Evolutionary conservation across 2,797 vertebrate species (phyloP), one percentile per base, ranked within the genome.

Genomic region (Margarornis squamiger): DNA sequence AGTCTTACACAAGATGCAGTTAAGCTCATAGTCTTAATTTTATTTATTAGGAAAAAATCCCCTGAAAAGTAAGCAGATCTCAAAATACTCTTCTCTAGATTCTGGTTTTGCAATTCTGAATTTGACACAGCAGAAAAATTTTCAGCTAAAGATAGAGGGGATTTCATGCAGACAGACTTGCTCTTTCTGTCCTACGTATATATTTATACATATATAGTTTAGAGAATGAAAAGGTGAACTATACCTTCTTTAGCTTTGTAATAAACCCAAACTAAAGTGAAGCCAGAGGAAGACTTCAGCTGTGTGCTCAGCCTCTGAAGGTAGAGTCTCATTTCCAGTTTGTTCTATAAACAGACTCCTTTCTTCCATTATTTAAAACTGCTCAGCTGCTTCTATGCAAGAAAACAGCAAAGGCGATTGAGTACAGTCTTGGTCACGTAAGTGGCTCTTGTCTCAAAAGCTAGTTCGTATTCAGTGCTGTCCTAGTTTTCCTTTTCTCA

Each of bases 331-430:
- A 78, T 97, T 97, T 96, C 94, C 62, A 96, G 36, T 61, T 41
- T 96, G 84, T 66, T 61, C 92, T 92, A 90, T 92, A 97, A 95
- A 90, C 55, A 87, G 76, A 73, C 32, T 88, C 57, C 90, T 96
- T 96, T 97, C 72, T 95, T 96, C 93, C 89, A 96, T 96, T 86
- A 81, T 97, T 96, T 95, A 96, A 85, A 90, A 73, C 73, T 86
- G 76, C 61, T 94, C 81, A 66, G 55, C 88, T 95, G 85, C 85
- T 97, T 89, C 72, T 92, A 57, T 89, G 66, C 65, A 95, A 95
- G 93, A 95, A 96, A 96, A 91, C 74, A 93, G 90, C 92, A 86
- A 91, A 95, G 72, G 88, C 94, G 93, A 43, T 57, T 93, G 78
- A 93, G 78, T 66, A 48, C 65, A 93, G 63, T 30, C 90, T 92